Percentiles rank a stretch among this genome's conserved stretches.
phyloP scores from a whole-genome alignment of 2,797 vertebrate genomes.

The Megalops cyprinoides region DNA sequence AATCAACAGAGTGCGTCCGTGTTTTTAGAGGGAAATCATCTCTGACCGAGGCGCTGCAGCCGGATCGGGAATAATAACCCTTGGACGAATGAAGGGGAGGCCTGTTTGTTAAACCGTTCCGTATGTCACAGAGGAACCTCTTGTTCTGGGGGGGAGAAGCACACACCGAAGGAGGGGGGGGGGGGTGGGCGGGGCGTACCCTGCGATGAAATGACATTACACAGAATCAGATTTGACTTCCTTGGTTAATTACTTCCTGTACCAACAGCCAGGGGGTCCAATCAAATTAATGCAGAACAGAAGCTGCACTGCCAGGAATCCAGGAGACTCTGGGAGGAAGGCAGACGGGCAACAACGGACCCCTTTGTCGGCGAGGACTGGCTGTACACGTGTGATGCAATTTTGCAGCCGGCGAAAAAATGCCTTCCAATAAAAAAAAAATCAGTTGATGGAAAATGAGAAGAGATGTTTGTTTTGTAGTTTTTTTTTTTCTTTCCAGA shows the following conservation, averaged over 20 bases:
- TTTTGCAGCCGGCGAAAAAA: not conserved
- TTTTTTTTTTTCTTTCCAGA: no score
- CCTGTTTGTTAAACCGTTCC: not conserved
- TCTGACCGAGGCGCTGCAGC: not conserved
- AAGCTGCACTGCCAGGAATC: conserved; percentile 3
- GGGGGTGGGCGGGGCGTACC: not conserved
- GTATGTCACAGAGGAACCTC: not conserved
- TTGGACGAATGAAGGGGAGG: not conserved
- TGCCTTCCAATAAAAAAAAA: not conserved
- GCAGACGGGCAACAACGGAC: not conserved
- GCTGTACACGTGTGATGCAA: not conserved
- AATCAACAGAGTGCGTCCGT: not conserved
- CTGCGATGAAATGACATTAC: conserved; percentile 8
- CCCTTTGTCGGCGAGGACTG: not conserved
- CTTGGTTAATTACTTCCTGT: conserved; percentile 26
- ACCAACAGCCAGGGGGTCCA: conserved; percentile 25
- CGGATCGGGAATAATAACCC: not conserved
- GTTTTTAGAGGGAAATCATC: not conserved
- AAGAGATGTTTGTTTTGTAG: no score
- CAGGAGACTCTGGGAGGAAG: not conserved
- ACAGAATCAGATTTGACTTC: conserved; percentile 29
- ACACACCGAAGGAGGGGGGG: not conserved
- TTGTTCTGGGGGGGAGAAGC: conserved; percentile 22
- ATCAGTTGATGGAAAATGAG: not conserved
- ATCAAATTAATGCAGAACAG: conserved; percentile 25